Base-by-base conservation (phyloP, 2,888 invertebrate species). In the Pheosia gnoma region DNA sequence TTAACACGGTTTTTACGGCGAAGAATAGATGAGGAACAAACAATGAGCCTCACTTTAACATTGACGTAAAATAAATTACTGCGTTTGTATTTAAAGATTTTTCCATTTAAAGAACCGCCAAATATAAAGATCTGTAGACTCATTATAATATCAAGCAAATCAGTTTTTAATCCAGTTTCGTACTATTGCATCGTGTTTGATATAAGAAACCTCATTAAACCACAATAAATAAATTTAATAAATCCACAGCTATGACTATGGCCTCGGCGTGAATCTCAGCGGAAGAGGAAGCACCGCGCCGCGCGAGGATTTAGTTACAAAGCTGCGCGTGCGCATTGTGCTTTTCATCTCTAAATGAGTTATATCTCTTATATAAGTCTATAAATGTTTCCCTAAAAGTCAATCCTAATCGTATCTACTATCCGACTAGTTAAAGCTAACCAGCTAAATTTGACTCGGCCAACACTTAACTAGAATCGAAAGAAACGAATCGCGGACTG, bases 291-390 rank as follows among this genome's bases (percentile, higher is more conserved):
- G 63, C 25, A 59, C 47, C 62, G 59, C 47, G n/a, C 11, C 45
- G 11, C 45, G 45, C n/a, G 11, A 11, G 75, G 69, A 70, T 77
- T 66, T n/a, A 56, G 59, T 75, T 73, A 71, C 78, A 70, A 65
- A 67, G 70, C 59, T 54, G 61, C 67, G 68, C 67, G 68, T 60
- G 59, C 65, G 51, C 25, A 13, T 36, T 51, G 25, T 51, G 3
- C 51, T 9, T 43, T 47, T 51, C 51, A 52, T 52, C 52, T 25
- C 25, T 5, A 8, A 52, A 13, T 25, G 13, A 13, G 49, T 25
- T 25, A 25, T 25, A 25, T 25, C 25, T 25, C 25, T 25, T 25
- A 25, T 25, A 25, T 25, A 25, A 25, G 2, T 25, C 25, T 25
- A 25, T 25, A 25, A 25, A 25, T 25, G 25, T 25, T 25, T 25